Evolutionary conservation across 2,113 vertebrate genomes (phyloP), one percentile per base, ranked within the genome.

Genomic region (Camarhynchus parvulus): DNA sequence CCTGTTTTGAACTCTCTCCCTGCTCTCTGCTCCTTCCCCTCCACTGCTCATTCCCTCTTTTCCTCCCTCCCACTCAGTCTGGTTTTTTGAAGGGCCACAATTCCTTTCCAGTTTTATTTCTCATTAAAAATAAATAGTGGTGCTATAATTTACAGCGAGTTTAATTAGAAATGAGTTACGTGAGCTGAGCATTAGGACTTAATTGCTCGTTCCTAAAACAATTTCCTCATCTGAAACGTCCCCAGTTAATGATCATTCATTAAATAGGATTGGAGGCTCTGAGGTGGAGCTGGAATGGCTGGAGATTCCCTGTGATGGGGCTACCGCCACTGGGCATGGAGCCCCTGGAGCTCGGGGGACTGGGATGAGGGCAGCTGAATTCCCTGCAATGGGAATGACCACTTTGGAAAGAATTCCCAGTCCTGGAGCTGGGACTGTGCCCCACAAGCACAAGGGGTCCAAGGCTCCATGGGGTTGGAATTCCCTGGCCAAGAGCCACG

Each of bases 101-200:
- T 97, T 97, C 83, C 83, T 97, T 83, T 44, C 53, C 94, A 67
- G 87, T 94, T 97, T 96, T 97, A 93, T 91, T 96, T 91, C 96
- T 96, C 95, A 97, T 97, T 97, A 96, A 96, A 97, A 97, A 96
- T 97, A 97, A 97, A 97, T 91, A 97, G 87, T 44, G 42, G 90
- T 94, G 92, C 94, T 79, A 95, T 97, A 96, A 97, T 97, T 97
- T 97, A 97, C 96, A 91, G 89, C 33, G 76, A 96, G 93, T 94
- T 97, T 97, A 97, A 97, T 97, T 97, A 97, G 96, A 94, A 96
- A 97, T 96, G 95, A 97, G 97, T 97, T 97, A 97, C 76, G 47
- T 96, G 94, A 91, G 91, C 89, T 52, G 92, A 96, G 93, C 95
- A 92, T 96, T 92, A 95, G 94, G 83, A 87, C 92, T 96, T 97